Evolutionary conservation across 2,888 invertebrate genomes (phyloP), one percentile per base, ranked within the genome.

Genomic region (Hemithea aestivaria): DNA sequence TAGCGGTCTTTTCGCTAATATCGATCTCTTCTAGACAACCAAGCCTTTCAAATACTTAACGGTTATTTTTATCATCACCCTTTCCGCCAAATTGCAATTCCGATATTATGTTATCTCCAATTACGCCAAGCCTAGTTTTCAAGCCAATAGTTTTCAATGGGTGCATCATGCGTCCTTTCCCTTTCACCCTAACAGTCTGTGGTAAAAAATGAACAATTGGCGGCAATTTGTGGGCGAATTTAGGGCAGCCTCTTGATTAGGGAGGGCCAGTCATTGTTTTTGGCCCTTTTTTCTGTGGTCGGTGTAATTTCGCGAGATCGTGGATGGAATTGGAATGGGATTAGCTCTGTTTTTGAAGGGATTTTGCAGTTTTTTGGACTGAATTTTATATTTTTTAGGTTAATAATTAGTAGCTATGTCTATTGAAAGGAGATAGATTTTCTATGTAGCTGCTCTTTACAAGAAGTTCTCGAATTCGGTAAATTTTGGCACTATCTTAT

Each of bases 161-260:
- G 52, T 62, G 73, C 67, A 72, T 78, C 66, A 63, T 68, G 65
- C 70, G 66, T 57, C 52, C 58, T 27, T 40, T 34, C 35, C 32
- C 32, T 35, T 31, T 34, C 64, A 66, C 73, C 73, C 63, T 61
- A 54, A 51, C 54, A 69, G 66, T 73, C 68, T 71, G 61, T 58
- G 76, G 76, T 84, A 87, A 87, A 87, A 85, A 87, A 73, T 84
- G 85, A 85, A 87, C 87, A 85, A 85, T 85, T 84, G 83, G 74
- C 75, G 79, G 83, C 85, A 85, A 87, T 87, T 85, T 87, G 85
- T 75, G 84, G 84, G 74, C 72, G 75, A 84, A 82, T 80, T 80
- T 77, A 58, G 83, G 81, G 75, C 81, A 78, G 67, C 58, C 66
- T 66, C 74, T 77, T 83, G 81, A 84, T 87, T 80, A 78, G 70